phyloP scores from a whole-genome alignment of 2,797 vertebrate species.

The Pseudochirops cupreus region DNA sequence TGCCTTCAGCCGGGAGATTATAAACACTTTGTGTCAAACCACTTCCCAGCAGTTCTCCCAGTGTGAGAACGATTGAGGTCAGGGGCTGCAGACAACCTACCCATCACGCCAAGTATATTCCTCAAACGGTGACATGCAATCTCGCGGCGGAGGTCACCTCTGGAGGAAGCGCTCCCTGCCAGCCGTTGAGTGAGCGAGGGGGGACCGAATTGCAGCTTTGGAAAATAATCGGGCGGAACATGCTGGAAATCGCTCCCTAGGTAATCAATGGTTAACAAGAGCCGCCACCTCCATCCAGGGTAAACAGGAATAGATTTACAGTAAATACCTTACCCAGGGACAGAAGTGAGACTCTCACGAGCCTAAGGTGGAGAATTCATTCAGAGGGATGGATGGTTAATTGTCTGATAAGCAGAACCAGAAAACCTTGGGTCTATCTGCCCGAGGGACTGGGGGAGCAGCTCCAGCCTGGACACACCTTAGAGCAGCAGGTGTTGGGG shows the following conservation, averaged over 20 bases:
- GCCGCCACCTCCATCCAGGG: slow-evolving; percentile 66
- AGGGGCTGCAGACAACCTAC: slow-evolving; percentile 85
- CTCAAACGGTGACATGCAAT: slow-evolving; percentile 84
- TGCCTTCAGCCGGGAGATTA: slow-evolving; percentile 80
- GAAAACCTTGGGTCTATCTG: not conserved
- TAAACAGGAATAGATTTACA: not conserved
- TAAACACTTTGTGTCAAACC: slow-evolving; percentile 83
- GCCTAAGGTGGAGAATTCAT: not conserved
- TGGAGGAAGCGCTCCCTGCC: slow-evolving; percentile 81
- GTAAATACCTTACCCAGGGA: slow-evolving; percentile 56
- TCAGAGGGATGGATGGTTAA: not conserved
- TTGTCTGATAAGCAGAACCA: not conserved
- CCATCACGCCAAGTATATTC: slow-evolving; percentile 83
- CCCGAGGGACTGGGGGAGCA: not conserved
- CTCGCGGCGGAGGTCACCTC: slow-evolving; percentile 85
- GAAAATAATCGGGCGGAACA: slow-evolving; percentile 78
- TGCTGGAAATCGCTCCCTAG: slow-evolving; percentile 68
- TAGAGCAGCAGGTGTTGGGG: not conserved
- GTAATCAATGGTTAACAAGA: slow-evolving; percentile 80
- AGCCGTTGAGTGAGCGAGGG: slow-evolving; percentile 75
- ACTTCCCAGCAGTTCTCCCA: slow-evolving; percentile 78
- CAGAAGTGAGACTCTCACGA: not conserved
- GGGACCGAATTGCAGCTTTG: slow-evolving; percentile 81
- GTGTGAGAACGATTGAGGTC: slow-evolving; percentile 86
- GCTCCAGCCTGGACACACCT: not conserved